Base-by-base conservation (phyloP, 1,140 invertebrate genomes). In the Eubasilissa regina region DNA sequence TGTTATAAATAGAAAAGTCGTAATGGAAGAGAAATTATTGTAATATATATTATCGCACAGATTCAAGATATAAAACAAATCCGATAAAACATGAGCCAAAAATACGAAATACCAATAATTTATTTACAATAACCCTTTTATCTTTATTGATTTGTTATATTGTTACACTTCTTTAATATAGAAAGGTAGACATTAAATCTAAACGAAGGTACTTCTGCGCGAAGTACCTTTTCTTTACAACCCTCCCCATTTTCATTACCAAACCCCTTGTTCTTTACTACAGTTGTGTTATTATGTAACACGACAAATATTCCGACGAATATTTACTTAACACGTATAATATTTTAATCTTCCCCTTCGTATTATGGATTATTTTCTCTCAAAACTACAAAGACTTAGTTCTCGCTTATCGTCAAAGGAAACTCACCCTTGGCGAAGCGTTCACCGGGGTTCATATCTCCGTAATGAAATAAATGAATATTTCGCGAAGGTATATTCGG, bases 291-390 rank as follows among this genome's bases (percentile, higher is more conserved):
- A 82, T 82, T 82, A 82, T 82, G 78, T 82, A 82, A 80, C 81
- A 88, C 87, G 87, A 88, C 88, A 89, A 89, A 89, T 89, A 89
- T 89, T 89, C 88, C 88, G 87, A 88, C 88, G 87, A 89, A 89
- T 89, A 89, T 89, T 89, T 89, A 89, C 89, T 89, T 89, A 89
- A 89, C 89, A 88, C 87, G 87, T 87, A 89, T 89, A 89, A 89
- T 89, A 89, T 89, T 89, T 89, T 89, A 89, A 89, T 89, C 89
- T 89, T 87, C 87, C 89, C 87, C 87, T 89, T 87, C 86, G 87
- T 88, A 88, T 88, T 88, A 89, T 88, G 87, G 87, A 87, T 86
- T 87, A 87, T 88, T 87, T 84, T 85, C n/a, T 17, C 43, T 66
- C 47, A 75, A 43, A 62, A 35, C 51, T 44, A 17, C 47, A 66